phyloP scores from a whole-genome alignment of 2,113 vertebrate genomes.

The Theropithecus gelada region DNA sequence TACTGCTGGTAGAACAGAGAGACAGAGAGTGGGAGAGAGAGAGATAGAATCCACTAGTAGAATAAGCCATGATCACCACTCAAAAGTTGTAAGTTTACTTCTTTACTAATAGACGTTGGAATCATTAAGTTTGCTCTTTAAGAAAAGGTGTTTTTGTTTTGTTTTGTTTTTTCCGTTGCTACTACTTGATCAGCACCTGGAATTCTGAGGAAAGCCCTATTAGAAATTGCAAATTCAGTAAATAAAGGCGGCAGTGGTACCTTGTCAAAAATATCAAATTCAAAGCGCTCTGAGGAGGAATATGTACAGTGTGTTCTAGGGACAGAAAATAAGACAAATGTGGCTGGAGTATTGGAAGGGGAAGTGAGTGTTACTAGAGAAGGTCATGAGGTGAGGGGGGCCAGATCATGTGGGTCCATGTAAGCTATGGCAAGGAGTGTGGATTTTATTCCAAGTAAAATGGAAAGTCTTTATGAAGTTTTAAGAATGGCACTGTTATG shows the following conservation, averaged over 20 bases:
- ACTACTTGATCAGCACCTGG: background rate
- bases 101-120: background rate
- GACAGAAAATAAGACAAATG: background rate
- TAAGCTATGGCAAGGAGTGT: background rate
- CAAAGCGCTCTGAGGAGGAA: background rate
- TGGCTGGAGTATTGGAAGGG: background rate
- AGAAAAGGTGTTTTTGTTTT: background rate
- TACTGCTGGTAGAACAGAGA: background rate
- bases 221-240: background rate
- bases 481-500: background rate
- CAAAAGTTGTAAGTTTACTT: background rate
- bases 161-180: background rate
- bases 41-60: background rate
- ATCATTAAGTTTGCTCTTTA: background rate
- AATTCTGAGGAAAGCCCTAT: background rate
- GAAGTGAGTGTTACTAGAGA: background rate
- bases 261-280: background rate
- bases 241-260: background rate
- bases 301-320: background rate
- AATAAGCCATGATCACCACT: background rate
- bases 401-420: too few relatives aligned
- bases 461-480: background rate
- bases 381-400: background rate
- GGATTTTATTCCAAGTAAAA: background rate
- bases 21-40: background rate